Conservation (phyloP, 1,140 invertebrate species). For the Drosophila sechellia region DNA sequence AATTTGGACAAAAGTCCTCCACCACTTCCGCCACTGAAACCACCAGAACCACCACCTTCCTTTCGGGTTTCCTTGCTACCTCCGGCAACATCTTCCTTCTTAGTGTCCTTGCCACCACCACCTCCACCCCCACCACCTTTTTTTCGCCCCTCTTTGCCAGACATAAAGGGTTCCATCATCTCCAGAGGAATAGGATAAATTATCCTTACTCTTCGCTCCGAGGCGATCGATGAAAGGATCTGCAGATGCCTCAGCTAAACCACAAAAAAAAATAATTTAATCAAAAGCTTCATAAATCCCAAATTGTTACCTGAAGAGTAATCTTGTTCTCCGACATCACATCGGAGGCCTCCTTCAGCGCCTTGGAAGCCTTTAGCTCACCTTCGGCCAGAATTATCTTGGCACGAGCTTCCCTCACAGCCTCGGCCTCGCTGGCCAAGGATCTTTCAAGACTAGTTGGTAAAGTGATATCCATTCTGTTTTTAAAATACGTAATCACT, state of each 20-base stretch:
- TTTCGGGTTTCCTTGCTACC: slow-evolving; percentile 2
- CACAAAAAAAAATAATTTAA: neutral
- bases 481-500: neutral
- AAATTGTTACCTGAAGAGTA: slow-evolving; percentile 90
- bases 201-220: slow-evolving; percentile 98
- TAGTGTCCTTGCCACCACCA: neutral
- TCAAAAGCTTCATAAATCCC: neutral
- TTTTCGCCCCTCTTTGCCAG: neutral
- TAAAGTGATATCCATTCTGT: slow-evolving; percentile 94
- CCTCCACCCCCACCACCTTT: neutral
- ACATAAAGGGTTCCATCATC: slow-evolving; percentile 58
- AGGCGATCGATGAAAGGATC: slow-evolving; percentile 96
- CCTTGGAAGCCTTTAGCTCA: slow-evolving; percentile 94
- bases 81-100: neutral
- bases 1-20: slow-evolving; percentile 4
- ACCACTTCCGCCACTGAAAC: neutral
- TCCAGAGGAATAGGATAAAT: slow-evolving; percentile 98
- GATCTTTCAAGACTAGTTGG: slow-evolving; percentile 92
- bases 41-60: neutral
- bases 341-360: slow-evolving; percentile 95
- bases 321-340: slow-evolving; percentile 95
- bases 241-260: slow-evolving; percentile 86
- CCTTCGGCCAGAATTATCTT: slow-evolving; percentile 94
- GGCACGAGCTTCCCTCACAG: slow-evolving; percentile 88
- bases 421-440: slow-evolving; percentile 95